phyloP scores from a whole-genome alignment of 2,888 invertebrate species.

The Mimachlamys varia region DNA sequence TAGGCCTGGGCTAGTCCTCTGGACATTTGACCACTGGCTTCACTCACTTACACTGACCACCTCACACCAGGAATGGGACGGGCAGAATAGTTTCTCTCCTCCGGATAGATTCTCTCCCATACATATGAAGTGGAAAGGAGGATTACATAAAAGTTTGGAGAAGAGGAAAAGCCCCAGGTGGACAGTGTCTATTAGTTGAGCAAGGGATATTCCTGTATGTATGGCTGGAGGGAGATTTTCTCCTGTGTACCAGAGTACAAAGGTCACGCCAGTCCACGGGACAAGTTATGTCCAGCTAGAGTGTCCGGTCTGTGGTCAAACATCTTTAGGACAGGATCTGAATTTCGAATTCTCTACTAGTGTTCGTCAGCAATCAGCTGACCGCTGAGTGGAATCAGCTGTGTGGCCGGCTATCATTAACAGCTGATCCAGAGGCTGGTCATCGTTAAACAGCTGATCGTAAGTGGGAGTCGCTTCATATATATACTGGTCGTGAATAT shows the following conservation, averaged over 20 bases:
- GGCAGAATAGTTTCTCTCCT: background rate
- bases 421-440: background rate
- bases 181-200: background rate
- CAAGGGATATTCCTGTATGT: background rate
- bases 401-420: background rate
- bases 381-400: background rate
- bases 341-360: background rate
- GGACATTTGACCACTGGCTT: background rate
- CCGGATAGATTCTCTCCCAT: background rate
- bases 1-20: background rate
- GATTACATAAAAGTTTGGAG: background rate
- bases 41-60: background rate
- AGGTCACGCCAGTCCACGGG: constrained; percentile 26
- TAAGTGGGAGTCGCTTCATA: background rate
- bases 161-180: background rate
- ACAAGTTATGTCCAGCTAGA: background rate
- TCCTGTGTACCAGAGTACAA: constrained; percentile 13
- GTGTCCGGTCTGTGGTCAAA: background rate
- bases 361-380: background rate
- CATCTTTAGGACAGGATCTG: background rate
- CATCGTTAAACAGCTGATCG: background rate
- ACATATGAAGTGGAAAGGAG: background rate
- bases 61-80: background rate
- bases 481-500: background rate
- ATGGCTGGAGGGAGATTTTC: background rate